Conservation (phyloP, 2,797 vertebrate genomes). For the Sphaeramia orbicularis region DNA sequence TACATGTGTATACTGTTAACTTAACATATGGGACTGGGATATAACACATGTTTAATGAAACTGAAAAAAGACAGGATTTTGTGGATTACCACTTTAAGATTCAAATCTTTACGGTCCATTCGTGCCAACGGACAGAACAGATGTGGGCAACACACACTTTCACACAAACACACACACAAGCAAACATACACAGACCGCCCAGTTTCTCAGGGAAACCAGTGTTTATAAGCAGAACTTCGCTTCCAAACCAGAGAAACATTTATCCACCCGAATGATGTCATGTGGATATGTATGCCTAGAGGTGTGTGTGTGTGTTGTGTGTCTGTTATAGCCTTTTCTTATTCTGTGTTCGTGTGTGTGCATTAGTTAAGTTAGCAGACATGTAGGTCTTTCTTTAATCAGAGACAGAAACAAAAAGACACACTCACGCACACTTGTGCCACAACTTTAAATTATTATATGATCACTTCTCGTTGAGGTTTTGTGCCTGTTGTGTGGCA, state of each 20-base stretch:
- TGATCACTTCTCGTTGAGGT: not conserved
- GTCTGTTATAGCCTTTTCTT: slow-evolving; percentile 4
- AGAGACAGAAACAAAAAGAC: slow-evolving; percentile 31
- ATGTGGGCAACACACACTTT: slow-evolving; percentile 39
- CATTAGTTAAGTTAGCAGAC: slow-evolving; percentile 38
- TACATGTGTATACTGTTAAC: not conserved
- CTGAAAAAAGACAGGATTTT: not conserved
- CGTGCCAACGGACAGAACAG: slow-evolving; percentile 45
- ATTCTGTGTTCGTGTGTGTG: slow-evolving; percentile 22
- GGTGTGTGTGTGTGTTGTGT: slow-evolving; percentile 37
- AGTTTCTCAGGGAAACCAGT: slow-evolving; percentile 65
- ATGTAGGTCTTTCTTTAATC: slow-evolving; percentile 47
- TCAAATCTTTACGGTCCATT: slow-evolving; percentile 17
- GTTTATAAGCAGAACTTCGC: slow-evolving; percentile 59
- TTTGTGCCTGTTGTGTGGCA: slow-evolving; percentile 24
- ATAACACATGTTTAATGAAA: not conserved
- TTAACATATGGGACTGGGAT: not conserved
- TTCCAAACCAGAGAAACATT: slow-evolving; percentile 64
- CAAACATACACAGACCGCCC: not conserved
- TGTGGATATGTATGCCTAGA: slow-evolving; percentile 38
- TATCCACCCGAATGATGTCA: slow-evolving; percentile 68
- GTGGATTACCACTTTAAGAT: slow-evolving; percentile 41
- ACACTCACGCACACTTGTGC: not conserved
- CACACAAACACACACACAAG: slow-evolving; percentile 9
- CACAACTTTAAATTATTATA: slow-evolving; percentile 6